A percentile compares a stretch with the other conserved stretches of the same genome.
phyloP scores from a whole-genome alignment of 2,888 invertebrate species.

The Sminthurinus aureus region DNA sequence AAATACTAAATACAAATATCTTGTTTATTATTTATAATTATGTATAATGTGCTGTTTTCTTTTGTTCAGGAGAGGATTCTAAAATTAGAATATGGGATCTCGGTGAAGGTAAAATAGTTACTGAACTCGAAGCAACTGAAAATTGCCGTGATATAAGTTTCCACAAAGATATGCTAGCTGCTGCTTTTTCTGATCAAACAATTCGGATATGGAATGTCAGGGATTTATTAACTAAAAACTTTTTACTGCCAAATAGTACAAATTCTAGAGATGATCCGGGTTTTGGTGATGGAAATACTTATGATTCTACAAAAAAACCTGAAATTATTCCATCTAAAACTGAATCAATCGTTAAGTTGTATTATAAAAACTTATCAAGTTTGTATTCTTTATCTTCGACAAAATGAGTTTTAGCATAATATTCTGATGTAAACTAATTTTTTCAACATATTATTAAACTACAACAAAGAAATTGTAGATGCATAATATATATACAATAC shows the following conservation, averaged over 20 bases:
- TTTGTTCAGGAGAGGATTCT: constrained; percentile 71
- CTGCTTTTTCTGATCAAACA: constrained; percentile 73
- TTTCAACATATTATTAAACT: neutral
- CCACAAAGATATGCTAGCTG: constrained; percentile 71
- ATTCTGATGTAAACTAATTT: neutral
- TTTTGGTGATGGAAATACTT: neutral
- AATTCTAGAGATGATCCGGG: neutral
- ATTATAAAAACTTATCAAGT: constrained; percentile 46
- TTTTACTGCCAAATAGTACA: constrained; percentile 42
- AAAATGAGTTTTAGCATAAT: neutral
- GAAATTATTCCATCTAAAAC: constrained; percentile 23
- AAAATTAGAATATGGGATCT: constrained; percentile 78
- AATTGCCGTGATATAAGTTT: constrained; percentile 54
- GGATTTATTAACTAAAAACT: constrained; percentile 26
- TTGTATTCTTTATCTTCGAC: constrained; percentile 48
- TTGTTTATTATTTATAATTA: neutral
- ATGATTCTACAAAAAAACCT: constrained; percentile 12
- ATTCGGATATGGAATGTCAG: constrained; percentile 72
- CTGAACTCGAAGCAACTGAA: constrained; percentile 66
- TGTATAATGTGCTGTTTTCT: no score
- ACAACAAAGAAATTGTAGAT: neutral
- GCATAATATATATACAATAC: neutral
- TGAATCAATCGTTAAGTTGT: constrained; percentile 41
- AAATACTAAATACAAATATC: neutral
- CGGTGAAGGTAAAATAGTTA: constrained; percentile 70